These are phyloP conservation scores for Brachyptera risi DNA, from an alignment of 2,888 invertebrate genomes.

Conservation along the genomic window DNA sequence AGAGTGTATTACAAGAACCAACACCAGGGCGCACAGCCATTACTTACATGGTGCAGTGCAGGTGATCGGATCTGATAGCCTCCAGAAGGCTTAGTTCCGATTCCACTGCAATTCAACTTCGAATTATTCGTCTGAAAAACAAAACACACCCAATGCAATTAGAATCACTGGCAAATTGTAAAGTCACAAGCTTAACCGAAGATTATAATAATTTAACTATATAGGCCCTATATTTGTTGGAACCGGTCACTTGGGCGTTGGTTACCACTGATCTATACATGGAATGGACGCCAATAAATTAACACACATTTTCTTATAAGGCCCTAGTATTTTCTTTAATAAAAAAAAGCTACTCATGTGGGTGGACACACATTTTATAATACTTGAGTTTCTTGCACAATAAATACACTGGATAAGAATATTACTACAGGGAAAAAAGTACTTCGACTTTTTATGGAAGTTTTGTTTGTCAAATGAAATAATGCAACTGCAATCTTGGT, in stretches of 20 bases:
- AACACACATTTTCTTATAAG: conserved; percentile 5
- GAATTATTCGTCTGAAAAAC: conserved; percentile 9
- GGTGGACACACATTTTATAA: conserved; percentile 3
- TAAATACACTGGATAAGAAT: too few species aligned
- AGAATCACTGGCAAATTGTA: neutral
- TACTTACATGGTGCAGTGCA: neutral
- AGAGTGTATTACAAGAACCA: too few species aligned
- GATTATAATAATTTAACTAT: too few species aligned
- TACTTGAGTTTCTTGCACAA: too few species aligned
- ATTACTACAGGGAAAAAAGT: too few species aligned
- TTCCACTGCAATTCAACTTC: conserved; percentile 8
- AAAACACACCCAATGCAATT: conserved; percentile 1
- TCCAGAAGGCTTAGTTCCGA: neutral
- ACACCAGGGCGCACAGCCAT: too few species aligned
- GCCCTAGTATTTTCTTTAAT: conserved; percentile 8
- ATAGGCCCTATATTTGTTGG: neutral
- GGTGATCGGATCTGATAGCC: neutral
- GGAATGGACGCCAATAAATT: conserved; percentile 8
- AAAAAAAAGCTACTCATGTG: conserved; percentile 5
- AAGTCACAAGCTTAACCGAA: neutral
- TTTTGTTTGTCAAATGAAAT: too few species aligned
- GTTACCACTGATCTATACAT: neutral
- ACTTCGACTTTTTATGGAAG: too few species aligned
- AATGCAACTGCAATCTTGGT: too few species aligned
- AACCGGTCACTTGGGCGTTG: conserved; percentile 19